Base-by-base conservation (phyloP, 2,113 vertebrate genomes). In the Osmerus mordax region DNA sequence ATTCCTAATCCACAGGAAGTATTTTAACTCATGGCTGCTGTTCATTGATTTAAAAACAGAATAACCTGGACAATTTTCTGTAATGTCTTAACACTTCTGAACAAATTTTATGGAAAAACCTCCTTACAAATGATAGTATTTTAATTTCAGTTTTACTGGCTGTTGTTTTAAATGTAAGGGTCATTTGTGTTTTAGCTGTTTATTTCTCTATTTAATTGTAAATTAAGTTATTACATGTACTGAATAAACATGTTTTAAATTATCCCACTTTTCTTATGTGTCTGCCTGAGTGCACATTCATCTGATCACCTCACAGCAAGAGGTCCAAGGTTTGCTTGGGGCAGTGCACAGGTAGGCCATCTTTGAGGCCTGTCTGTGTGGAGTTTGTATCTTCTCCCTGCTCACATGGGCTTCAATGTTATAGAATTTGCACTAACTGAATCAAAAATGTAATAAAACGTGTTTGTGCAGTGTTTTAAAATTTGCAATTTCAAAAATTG, bases 171-270 rank as follows among this genome's bases (percentile, higher is more conserved):
- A 47, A 72, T 58, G 58, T 66, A 66, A 47, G 12, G 29, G 12
- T 58, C 19, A 13, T 66, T 55, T 65, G 3, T 69, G 58, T 62
- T 25, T 62, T 59, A 23, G 56, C 47, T 25, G 15, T 65, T 47
- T 71, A 41, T 60, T n/a, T 72, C 23, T 36, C 18, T 66, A 73
- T 73, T 66, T 66, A 73, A 65, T 21, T 66, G 32, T 73, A 59
- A 47, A 65, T 59, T 4, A 28, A 58, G 19, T 72, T 32, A 28
- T 53, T 23, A 19, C 6, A 36, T 55, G 53, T 52, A 60, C 32
- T 23, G 28, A 72, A 72, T 65, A 72, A 65, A 65, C 53, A 15
- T 66, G 62, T 73, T 73, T 73, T 72, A 15, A 47, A 59, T 36
- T n/a, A 47, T 47, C 41, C 41, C 9, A 12, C 25, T 41, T 58